Conservation (phyloP, 2,113 vertebrate genomes). For the Shinisaurus crocodilurus region DNA sequence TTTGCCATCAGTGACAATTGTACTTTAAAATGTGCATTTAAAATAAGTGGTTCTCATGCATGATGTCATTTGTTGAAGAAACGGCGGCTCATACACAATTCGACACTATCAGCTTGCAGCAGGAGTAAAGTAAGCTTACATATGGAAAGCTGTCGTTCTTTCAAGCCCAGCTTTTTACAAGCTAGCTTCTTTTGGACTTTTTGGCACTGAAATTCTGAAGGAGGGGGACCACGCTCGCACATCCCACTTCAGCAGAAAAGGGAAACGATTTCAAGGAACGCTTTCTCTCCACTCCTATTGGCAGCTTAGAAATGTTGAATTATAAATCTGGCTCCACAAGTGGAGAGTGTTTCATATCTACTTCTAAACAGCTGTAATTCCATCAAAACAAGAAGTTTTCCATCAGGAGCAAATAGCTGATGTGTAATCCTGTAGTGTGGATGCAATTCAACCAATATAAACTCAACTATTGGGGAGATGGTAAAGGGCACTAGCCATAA, state of each 20-base stretch:
- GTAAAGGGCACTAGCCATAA: neutral
- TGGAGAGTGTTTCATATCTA: conserved; percentile 20
- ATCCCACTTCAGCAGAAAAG: conserved; percentile 12
- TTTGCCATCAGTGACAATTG: neutral
- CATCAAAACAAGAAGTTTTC: conserved; percentile 2
- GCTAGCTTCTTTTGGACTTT: neutral
- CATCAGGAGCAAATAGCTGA: neutral
- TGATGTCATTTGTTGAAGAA: neutral
- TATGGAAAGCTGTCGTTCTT: neutral
- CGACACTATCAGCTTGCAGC: neutral
- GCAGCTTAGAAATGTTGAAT: neutral
- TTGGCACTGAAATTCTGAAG: neutral
- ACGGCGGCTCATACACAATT: neutral
- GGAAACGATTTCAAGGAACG: neutral
- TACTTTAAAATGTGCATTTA: neutral
- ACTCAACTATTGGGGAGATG: neutral
- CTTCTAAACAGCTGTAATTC: conserved; percentile 22
- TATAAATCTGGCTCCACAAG: conserved; percentile 1
- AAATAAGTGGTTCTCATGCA: neutral
- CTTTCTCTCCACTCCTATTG: neutral
- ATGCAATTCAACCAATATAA: neutral
- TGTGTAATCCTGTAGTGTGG: neutral
- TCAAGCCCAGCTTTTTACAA: neutral
- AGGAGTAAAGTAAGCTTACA: neutral
- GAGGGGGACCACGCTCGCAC: neutral